Conservation (phyloP, 2,113 vertebrate species). For the Circaetus cinerascens region DNA sequence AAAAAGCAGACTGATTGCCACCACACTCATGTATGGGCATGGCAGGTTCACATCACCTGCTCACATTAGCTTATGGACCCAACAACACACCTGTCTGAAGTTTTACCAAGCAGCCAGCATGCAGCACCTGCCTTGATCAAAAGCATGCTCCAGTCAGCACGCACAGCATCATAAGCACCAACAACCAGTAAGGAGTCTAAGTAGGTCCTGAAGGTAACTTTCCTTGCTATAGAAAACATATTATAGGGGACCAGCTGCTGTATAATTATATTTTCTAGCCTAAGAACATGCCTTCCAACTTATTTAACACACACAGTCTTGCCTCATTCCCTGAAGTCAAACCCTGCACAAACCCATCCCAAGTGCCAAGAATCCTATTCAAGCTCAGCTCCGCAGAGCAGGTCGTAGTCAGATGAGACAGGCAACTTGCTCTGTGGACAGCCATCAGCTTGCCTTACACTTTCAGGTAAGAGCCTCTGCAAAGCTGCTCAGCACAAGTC, state of each 20-base stretch:
- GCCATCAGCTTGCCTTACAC: neutral
- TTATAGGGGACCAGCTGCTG: neutral
- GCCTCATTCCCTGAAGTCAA: neutral
- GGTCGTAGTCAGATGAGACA: neutral
- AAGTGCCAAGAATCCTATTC: neutral
- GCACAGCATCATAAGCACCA: neutral
- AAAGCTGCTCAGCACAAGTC: neutral
- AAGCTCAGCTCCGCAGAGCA: neutral
- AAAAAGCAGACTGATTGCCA: neutral
- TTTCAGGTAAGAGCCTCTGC: neutral
- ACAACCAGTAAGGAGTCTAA: neutral
- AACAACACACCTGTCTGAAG: neutral
- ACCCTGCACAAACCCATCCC: neutral
- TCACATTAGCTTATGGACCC: neutral
- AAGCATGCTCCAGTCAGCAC: neutral
- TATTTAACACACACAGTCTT: neutral
- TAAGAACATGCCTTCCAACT: neutral
- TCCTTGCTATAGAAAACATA: neutral
- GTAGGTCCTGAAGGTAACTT: neutral
- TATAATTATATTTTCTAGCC: neutral
- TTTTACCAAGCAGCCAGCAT: neutral
- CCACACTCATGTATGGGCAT: fast-evolving
- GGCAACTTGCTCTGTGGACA: neutral
- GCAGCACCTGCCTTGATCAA: neutral
- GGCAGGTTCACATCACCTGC: neutral